Evolutionary conservation across 2,888 invertebrate genomes (phyloP), one percentile per base, ranked within the genome.

Genomic region (Latrodectus hesperus): DNA sequence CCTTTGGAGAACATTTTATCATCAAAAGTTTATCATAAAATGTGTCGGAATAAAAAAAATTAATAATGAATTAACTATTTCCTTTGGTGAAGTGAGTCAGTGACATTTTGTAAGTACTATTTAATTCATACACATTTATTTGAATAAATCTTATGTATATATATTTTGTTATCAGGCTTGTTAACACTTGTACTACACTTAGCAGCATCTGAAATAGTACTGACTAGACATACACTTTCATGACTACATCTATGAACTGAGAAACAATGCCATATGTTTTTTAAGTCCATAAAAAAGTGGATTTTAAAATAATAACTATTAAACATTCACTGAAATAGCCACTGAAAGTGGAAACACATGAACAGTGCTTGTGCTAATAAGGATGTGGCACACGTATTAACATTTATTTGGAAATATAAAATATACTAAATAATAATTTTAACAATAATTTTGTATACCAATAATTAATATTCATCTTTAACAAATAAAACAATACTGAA

Each of bases 201-300:
- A 85, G 85, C 79, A 85, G 79, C 79, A 79, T 55, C 64, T 75
- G 68, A 80, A 52, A 73, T 74, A 70, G 26, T 81, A 74, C 38
- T 75, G 79, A 85, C 85, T 85, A 85, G 74, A 85, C 74, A 79
- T 38, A 16, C 73, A 85, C 73, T 78, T 74, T 68, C 53, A 72
- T 60, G 14, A 64, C 85, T 85, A 85, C 74, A 80, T 38, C 79
- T 80, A 79, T 64, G 52, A 55, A 70, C 68, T 52, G 70, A 78
- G 22, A 77, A 77, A 72, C 38, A 77, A 74, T 65, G 49, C 49
- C 60, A 51, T 67, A 65, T 67, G 12, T 22, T 49, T 71, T 10
- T 60, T 65, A 65, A 65, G n/a, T 14, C 9, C 26, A 75, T 65
- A 51, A 38, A 77, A 67, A 17, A 10, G 16, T 71, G 52, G 2